Percentiles rank a stretch among this genome's conserved stretches.
phyloP scores from a whole-genome alignment of 2,888 invertebrate species.

The Drosophila greeni region DNA sequence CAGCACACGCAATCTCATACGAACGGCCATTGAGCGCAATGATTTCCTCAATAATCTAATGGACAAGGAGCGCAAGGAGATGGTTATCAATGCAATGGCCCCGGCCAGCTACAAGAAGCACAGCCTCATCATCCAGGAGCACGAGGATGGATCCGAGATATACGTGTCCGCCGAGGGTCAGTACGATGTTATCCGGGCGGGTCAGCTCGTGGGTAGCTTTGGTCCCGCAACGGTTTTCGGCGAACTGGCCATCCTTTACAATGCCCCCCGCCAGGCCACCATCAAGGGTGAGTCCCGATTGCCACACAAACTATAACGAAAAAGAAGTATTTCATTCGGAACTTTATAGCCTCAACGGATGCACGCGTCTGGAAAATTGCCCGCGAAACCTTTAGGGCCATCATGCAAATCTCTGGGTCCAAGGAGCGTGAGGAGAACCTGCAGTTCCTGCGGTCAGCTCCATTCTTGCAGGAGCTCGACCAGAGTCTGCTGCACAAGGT shows the following conservation, averaged over 20 bases:
- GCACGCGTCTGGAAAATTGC: slow-evolving; percentile 94
- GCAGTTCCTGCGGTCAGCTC: slow-evolving; percentile 89
- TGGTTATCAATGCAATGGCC: slow-evolving; percentile 91
- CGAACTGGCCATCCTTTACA: slow-evolving; percentile 95
- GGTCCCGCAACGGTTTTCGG: slow-evolving; percentile 91
- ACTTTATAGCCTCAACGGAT: slow-evolving; percentile 83
- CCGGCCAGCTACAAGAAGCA: slow-evolving; percentile 84
- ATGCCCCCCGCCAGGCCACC: slow-evolving; percentile 93
- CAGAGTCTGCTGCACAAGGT: slow-evolving; percentile 87
- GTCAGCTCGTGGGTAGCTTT: slow-evolving; percentile 87
- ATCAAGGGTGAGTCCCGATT: slow-evolving; percentile 83
- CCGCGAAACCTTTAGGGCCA: slow-evolving; percentile 90
- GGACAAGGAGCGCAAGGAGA: slow-evolving; percentile 86
- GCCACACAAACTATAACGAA: background rate
- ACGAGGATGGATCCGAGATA: slow-evolving; percentile 90
- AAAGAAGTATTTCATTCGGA: background rate
- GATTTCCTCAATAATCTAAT: slow-evolving; percentile 89
- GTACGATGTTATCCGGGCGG: slow-evolving; percentile 91
- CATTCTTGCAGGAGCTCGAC: slow-evolving; percentile 86
- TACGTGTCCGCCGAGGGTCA: slow-evolving; percentile 92
- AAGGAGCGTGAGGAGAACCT: slow-evolving; percentile 91
- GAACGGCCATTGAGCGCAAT: slow-evolving; percentile 87
- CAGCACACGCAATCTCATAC: slow-evolving; percentile 83
- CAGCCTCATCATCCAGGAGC: slow-evolving; percentile 87
- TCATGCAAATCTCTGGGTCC: slow-evolving; percentile 92